phyloP scores from a whole-genome alignment of 2,113 vertebrate species.

The Sinocyclocheilus anshuiensis region DNA sequence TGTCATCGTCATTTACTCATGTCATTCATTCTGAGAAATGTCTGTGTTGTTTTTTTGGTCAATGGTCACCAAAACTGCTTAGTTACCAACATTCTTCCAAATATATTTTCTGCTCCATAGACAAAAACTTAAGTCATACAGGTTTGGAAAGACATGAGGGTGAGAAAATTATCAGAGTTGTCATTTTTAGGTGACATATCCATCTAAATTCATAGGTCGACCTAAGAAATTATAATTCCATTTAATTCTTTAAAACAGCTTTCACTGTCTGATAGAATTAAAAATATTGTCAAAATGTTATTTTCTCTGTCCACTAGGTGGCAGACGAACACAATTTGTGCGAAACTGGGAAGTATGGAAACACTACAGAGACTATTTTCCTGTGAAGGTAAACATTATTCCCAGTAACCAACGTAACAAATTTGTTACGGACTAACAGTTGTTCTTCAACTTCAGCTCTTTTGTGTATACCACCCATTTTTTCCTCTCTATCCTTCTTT shows the following conservation, averaged over 20 bases:
- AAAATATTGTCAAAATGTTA: neutral
- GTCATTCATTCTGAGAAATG: neutral
- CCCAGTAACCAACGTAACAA: neutral
- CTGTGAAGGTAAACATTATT: slow-evolving; percentile 78
- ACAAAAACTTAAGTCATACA: neutral
- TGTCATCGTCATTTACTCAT: neutral
- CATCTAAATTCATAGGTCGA: neutral
- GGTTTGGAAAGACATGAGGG: neutral
- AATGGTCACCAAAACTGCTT: neutral
- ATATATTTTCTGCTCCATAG: too few species aligned
- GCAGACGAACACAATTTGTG: slow-evolving; percentile 67
- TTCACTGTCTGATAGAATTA: neutral
- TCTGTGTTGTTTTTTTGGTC: neutral
- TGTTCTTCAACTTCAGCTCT: neutral
- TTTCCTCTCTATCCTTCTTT: neutral
- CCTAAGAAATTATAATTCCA: neutral
- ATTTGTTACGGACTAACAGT: neutral
- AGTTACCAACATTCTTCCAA: neutral
- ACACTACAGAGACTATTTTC: slow-evolving; percentile 77
- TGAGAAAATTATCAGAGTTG: neutral
- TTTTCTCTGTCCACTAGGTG: slow-evolving; percentile 69
- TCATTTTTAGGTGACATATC: neutral
- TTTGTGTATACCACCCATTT: neutral
- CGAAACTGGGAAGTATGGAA: slow-evolving; percentile 74
- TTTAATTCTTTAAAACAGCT: neutral